Conservation (phyloP, 2,797 vertebrate genomes). For the Malacoraja senta region DNA sequence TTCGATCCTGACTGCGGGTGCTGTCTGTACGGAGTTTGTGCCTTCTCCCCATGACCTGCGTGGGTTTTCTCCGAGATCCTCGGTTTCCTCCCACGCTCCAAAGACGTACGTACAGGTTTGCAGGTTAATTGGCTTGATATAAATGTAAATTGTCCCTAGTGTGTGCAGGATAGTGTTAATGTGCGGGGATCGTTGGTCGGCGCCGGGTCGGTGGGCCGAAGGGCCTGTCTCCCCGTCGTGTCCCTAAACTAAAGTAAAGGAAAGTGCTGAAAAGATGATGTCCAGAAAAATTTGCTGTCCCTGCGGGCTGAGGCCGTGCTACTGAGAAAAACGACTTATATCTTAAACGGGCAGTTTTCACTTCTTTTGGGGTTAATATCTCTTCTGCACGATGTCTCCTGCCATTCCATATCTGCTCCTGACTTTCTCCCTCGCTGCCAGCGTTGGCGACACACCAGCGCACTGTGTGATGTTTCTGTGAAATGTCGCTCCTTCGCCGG, state of each 20-base stretch:
- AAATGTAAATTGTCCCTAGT: too few species aligned
- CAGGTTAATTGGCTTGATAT: too few species aligned
- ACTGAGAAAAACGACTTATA: not conserved
- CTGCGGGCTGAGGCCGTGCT: not conserved
- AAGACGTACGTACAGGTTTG: too few species aligned
- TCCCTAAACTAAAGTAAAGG: not conserved
- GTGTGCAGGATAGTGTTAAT: too few species aligned
- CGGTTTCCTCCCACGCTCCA: too few species aligned
- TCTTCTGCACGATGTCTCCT: not conserved
- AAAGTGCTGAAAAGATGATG: constrained; percentile 15
- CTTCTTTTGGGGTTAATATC: constrained; percentile 17
- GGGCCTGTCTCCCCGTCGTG: too few species aligned
- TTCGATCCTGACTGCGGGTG: too few species aligned
- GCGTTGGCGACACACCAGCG: constrained; percentile 16
- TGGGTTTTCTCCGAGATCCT: too few species aligned
- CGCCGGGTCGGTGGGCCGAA: too few species aligned
- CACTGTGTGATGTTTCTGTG: constrained; percentile 35
- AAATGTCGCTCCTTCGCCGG: constrained; percentile 20
- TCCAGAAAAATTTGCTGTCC: not conserved
- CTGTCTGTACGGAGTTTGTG: too few species aligned
- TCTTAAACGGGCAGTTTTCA: not conserved
- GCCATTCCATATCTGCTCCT: constrained; percentile 6
- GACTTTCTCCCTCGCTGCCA: constrained; percentile 22
- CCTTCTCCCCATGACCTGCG: too few species aligned
- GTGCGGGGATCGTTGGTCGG: too few species aligned